Base-by-base conservation (phyloP, 2,888 invertebrate genomes). In the Drosophila helvetica region DNA sequence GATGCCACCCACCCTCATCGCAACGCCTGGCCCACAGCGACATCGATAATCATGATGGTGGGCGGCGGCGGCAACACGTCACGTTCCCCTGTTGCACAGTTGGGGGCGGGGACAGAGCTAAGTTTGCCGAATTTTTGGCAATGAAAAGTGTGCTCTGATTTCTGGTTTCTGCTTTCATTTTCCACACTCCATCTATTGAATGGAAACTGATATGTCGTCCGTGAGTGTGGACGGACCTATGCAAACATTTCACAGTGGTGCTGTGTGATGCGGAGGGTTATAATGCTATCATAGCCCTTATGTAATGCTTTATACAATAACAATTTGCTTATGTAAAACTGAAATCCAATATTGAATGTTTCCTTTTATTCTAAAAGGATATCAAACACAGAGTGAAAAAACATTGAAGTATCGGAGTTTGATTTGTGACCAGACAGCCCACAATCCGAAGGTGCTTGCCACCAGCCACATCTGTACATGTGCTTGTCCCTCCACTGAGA, bases 21-120 rank as follows among this genome's bases (percentile, higher is more conserved):
- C 27, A 27, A 27, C 27, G 27, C 27, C 2, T 27, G 7, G 68
- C 50, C 69, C 55, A 54, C 70, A 58, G 71, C 65, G 43, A 71
- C 82, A 82, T 59, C 74, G 77, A 88, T 86, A 85, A 88, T 88
- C 76, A 85, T 85, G 86, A 63, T 70, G 75, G 85, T 78, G 73
- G 70, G 43, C 70, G 43, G 55, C 12, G 27, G 27, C 27, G 12
- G 10, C 33, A 10, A 33, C 33, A 33, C 33, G 38, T 38, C 33
- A 33, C 33, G 15, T 15, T 15, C 38, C 38, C 38, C 15, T 38
- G 38, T 38, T 38, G 38, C 38, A 38, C 38, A 15, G 33, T 38
- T 15, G 33, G 15, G 33, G 15, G 5, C 33, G 33, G 15, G 33
- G 15, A 15, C 33, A 15, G 15, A 15, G 38, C 15, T 2, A 15